Base-by-base conservation (phyloP, 2,888 invertebrate genomes). In the Theristus sp. region DNA sequence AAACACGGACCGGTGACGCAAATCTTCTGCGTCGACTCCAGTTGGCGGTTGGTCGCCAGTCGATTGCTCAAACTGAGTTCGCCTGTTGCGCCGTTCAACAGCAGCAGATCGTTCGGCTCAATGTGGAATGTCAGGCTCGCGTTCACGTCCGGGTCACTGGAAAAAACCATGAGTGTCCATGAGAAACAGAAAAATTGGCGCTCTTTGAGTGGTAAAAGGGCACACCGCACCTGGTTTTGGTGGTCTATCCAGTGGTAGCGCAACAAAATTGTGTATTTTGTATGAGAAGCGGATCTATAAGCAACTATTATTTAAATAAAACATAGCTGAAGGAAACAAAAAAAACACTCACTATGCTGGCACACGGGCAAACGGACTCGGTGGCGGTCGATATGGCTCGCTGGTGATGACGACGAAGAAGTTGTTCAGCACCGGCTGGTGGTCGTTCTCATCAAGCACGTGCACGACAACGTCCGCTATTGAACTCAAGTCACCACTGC, bases 391-490 rank as follows among this genome's bases (percentile, higher is more conserved):
- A 24, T 22, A 13, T 20, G 54, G 27, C 28, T 25, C 54, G 10
- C 27, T 20, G 54, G 56, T 30, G 76, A 94, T 89, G 58, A 96
- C 84, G 0, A 96, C 84, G 66, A 78, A 76, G 71, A 96, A 96
- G 72, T 96, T 90, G 67, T 87, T 84, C 68, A 96, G 78, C 66
- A 85, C 80, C 0, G 96, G 96, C 0, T 87, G 86, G 73, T 96
- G 94, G 72, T 96, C 96, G 73, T 96, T 91, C 22, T 68, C 65
- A 63, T 73, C 73, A n/a, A 66, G 66, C 20, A 73, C 67, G 61
- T 69, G 69, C 31, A 72, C 65, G 13, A 64, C 57, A 1, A 72
- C 67, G 10, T 69, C 68, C 22, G 68, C 70, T 0, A 69, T 69
- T 0, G 71, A 67, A 17, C 67, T 68, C 28, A 73, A 63, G 63